Evolutionary conservation across 2,888 invertebrate species (phyloP), one percentile per base, ranked within the genome.

Genomic region (Orthosia cruda): DNA sequence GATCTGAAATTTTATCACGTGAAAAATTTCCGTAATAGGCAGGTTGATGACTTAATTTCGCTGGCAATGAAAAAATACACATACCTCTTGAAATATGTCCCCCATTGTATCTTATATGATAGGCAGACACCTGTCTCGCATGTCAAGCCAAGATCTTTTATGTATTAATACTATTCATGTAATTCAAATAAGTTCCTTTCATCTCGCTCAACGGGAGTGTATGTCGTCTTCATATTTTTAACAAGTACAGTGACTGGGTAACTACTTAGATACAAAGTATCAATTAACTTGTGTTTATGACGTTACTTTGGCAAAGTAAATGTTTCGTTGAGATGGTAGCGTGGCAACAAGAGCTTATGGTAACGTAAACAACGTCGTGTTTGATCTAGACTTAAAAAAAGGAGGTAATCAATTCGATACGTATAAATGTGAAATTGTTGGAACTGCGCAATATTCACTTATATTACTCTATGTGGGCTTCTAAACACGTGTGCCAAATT

Each of bases 161-260:
- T 71, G 65, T 83, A 75, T 83, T 82, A 77, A 59, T 71, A 61
- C 52, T 59, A 77, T 81, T 76, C 77, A 77, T 68, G 50, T 59
- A 70, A 82, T 81, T 71, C 71, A 74, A 74, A 71, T 71, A 69
- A 74, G 50, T 74, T 71, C 61, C 45, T 68, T 83, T 80, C 52
- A 75, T 71, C n/a, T 18, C 52, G 57, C 70, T 59, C 61, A 71
- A 50, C 65, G 40, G 55, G 57, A 69, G 57, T 40, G 52, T 62
- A 65, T 61, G 50, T 40, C 52, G 57, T 71, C 59, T 74, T 74
- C 72, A 73, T 77, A 69, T 64, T 74, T 70, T 67, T 74, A 78
- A 78, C 69, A 49, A 70, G 63, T 16, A 20, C 20, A 45, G 40
- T 13, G 52, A 63, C 66, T 66, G 23, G 40, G 65, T 74, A 12